Evolutionary conservation across 2,888 invertebrate genomes (phyloP), one percentile per base, ranked within the genome.

Genomic region (Eupithecia vulgata): DNA sequence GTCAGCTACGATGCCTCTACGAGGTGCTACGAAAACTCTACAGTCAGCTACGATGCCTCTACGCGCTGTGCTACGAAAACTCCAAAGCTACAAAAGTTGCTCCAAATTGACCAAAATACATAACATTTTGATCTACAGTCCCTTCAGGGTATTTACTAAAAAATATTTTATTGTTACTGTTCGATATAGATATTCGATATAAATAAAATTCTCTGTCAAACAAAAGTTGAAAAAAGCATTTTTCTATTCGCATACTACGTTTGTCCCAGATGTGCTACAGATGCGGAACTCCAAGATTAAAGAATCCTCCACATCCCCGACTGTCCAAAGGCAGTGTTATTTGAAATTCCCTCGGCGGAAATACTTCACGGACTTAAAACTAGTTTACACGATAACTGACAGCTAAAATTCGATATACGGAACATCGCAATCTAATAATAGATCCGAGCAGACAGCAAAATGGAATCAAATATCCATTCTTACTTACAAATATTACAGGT

Each of bases 291-390:
- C 12, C 57, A 64, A 64, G 34, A 37, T 35, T 74, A 70, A 57
- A 25, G 35, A 67, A 68, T 70, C 25, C 70, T 69, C 45, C 52
- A 42, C 45, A 66, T 71, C 21, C 52, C 65, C 45, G 48, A 15
- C 64, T 64, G 70, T 73, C 68, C 61, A 67, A 15, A n/a, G 45
- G 42, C 13, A 67, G 66, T 62, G 34, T 65, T 65, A 65, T 65
- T 65, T 59, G 69, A 71, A 74, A 71, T 71, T 74, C 71, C 65
- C 34, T 30, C 12, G 12, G 40, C 68, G 52, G 71, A 71, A 71
- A 71, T 71, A 71, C 57, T 40, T 35, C n/a, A 66, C 30, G 62
- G 42, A n/a, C 21, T 70, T 42, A 21, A 68, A 68, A 65, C 62
- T 64, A 59, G 68, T 71, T 66, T 64, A 37, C 12, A 52, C 59